phyloP scores from a whole-genome alignment of 2,113 vertebrate species.

The Brachirus orientalis region DNA sequence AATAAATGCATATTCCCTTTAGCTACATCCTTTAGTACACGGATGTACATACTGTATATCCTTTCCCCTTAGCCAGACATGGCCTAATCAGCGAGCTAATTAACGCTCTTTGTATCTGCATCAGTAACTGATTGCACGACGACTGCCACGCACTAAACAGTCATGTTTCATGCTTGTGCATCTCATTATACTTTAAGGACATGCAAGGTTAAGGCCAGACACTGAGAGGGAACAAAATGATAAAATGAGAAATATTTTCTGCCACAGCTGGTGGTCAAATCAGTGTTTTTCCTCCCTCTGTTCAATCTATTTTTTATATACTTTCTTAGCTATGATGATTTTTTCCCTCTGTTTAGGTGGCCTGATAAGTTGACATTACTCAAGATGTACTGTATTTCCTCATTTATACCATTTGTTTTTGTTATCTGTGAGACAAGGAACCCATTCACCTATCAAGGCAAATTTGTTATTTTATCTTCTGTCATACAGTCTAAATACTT shows the following conservation, averaged over 20 bases:
- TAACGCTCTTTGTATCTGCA: constrained; percentile 63
- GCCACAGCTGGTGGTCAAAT: constrained; percentile 41
- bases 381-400: constrained; percentile 12
- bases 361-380: constrained; percentile 27
- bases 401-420: constrained; percentile 6
- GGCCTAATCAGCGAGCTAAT: constrained; percentile 74
- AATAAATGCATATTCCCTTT: constrained; percentile 41
- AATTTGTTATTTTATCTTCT: neutral
- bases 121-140: constrained; percentile 76
- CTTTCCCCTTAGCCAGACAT: constrained; percentile 59
- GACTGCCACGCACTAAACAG: constrained; percentile 72
- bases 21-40: constrained; percentile 45
- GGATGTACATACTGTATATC: constrained; percentile 47
- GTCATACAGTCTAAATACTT: neutral
- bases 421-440: neutral
- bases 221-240: constrained; percentile 35
- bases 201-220: constrained; percentile 50
- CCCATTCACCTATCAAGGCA: neutral
- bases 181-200: constrained; percentile 67
- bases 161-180: constrained; percentile 53
- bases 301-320: constrained; percentile 26
- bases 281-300: neutral
- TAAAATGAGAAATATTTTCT: constrained; percentile 41
- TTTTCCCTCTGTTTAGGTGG: constrained; percentile 12
- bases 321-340: constrained; percentile 13